Evolutionary conservation across 2,113 vertebrate species (phyloP).

Genomic region (Eretmochelys imbricata): DNA sequence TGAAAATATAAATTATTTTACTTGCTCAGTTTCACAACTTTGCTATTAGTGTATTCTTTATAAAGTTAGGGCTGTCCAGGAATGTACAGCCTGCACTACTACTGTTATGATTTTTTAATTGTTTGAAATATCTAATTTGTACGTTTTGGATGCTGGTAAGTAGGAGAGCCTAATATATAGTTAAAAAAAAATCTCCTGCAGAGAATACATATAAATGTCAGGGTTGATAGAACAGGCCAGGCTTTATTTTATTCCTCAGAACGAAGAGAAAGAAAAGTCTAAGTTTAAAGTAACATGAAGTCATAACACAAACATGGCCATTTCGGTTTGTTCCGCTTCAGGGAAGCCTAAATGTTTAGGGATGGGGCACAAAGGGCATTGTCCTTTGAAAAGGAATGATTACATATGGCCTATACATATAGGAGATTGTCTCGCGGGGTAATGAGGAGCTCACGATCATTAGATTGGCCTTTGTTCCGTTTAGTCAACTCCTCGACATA

Average conservation of each 20-base stretch:
- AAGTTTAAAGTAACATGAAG: conserved; percentile 25
- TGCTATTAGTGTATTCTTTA: background rate
- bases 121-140: background rate
- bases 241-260: background rate
- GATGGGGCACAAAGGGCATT: conserved; percentile 85
- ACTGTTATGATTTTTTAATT: background rate
- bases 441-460: conserved; percentile 86
- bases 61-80: background rate
- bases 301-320: conserved; percentile 43
- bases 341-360: conserved; percentile 81
- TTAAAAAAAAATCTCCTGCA: background rate
- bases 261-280: background rate
- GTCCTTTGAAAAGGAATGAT: conserved; percentile 91
- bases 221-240: background rate
- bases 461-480: conserved; percentile 84
- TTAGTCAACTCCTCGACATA: conserved; percentile 92
- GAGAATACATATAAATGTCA: background rate
- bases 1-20: background rate
- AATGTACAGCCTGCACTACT: rapidly evolving
- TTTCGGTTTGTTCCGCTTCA: conserved; percentile 83
- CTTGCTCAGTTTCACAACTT: background rate
- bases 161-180: background rate
- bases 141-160: background rate
- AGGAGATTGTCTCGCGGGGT: conserved; percentile 91
- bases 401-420: conserved; percentile 89